Conservation (phyloP, 2,113 vertebrate genomes). For the Gallinago media region DNA sequence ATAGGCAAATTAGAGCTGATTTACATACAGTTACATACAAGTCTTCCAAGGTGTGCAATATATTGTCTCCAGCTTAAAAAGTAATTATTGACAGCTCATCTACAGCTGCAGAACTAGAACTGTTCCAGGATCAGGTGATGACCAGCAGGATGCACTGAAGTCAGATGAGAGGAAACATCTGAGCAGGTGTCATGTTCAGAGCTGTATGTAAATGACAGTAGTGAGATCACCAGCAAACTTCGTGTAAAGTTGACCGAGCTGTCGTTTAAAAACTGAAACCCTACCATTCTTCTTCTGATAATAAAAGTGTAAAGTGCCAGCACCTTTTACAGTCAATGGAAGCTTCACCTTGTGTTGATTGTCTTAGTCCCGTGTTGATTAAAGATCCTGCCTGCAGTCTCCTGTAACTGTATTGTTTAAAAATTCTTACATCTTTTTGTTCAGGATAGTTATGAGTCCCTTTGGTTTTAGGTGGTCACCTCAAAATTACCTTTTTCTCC, state of each 20-base stretch:
- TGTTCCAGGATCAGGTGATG: not conserved
- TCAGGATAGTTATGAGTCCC: not conserved
- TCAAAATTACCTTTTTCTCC: not conserved
- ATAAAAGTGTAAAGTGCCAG: not conserved
- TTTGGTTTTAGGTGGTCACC: not conserved
- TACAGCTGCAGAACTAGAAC: not conserved
- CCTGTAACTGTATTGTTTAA: not conserved
- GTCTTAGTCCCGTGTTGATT: not conserved
- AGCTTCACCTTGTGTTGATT: not conserved
- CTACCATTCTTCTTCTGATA: not conserved
- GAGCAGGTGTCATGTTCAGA: fast-evolving
- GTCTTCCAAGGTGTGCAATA: not conserved
- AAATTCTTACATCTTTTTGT: not conserved
- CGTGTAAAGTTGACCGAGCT: not conserved
- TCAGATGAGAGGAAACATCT: not conserved
- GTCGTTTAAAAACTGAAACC: not conserved
- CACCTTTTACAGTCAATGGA: not conserved
- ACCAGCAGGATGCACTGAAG: not conserved
- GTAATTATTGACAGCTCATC: not conserved
- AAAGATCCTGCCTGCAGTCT: not conserved
- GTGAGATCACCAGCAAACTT: not conserved
- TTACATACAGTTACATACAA: not conserved
- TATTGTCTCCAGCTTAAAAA: not conserved
- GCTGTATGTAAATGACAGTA: not conserved
- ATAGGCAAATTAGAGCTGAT: not conserved